Evolutionary conservation across 2,113 vertebrate species (phyloP), one percentile per base, ranked within the genome.

Genomic region (Oryzias celebensis): DNA sequence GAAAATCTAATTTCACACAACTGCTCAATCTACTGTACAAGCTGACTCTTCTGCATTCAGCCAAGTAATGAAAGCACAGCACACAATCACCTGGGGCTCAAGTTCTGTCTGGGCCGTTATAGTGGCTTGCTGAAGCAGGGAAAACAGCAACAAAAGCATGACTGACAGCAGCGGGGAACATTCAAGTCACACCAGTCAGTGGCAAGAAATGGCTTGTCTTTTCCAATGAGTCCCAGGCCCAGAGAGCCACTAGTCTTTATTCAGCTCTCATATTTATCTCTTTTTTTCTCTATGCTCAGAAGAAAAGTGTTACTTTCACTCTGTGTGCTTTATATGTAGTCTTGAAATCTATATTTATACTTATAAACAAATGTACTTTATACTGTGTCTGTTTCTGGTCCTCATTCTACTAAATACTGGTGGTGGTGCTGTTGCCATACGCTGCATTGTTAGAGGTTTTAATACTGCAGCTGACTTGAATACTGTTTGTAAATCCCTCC

Each of bases 351-450:
- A 28, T 16, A 61, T 61, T 17, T 41, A 1, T 24, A 22, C 14
- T 18, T 36, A 16, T 14, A 23, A 43, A 23, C 3, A 22, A 22
- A 43, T 24, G 4, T 5, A 26, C 31, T 44, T 17, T 42, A 13
- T 26, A 44, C 31, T 44, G 28, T 50, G 15, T 26, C 12, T 52
- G 2, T 44, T 5, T 52, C 26, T 52, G 26, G 15, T 41, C 36
- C 36, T 36, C 36, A 36, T 36, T 36, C 36, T 36, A 12, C 63
- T 49, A 54, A 64, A 68, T 81, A 73, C 90, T 90, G 86, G 80
- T 86, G 90, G 86, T 83, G 87, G 87, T 87, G 83, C 87, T 91
- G 80, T 89, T 91, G 89, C 76, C 83, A 78, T 84, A 43, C 58
- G 62, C 42, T 60, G 62, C 78, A 58, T 55, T 71, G 74, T 73